Percentiles rank a stretch among this genome's conserved stretches.
Conservation (phyloP, 2,888 invertebrate genomes). For the Pammene aurita region DNA sequence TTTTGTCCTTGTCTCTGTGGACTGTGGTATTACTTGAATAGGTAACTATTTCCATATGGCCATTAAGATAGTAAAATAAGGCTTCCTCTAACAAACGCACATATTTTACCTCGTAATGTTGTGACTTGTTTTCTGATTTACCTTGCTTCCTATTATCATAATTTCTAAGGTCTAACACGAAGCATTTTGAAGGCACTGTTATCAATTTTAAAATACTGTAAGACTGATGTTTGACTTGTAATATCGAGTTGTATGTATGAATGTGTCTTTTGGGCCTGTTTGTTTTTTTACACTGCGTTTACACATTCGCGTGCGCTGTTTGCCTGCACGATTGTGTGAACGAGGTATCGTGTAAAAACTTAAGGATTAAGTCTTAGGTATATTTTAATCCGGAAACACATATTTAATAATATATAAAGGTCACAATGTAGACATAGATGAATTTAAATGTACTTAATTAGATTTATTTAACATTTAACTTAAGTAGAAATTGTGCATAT, state of each 20-base stretch:
- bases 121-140: slow-evolving; percentile 13
- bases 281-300: neutral
- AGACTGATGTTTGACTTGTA: slow-evolving; percentile 31
- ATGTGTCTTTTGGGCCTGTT: neutral
- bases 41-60: too few species aligned
- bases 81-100: slow-evolving; percentile 23
- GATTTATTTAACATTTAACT: slow-evolving; percentile 16
- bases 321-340: neutral
- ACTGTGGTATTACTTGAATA: too few species aligned
- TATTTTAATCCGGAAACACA: neutral
- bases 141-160: neutral
- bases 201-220: slow-evolving; percentile 19
- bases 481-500: slow-evolving; percentile 29
- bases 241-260: slow-evolving; percentile 5
- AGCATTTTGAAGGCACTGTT: neutral
- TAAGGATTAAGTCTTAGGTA: neutral
- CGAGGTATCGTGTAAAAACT: neutral
- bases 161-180: neutral
- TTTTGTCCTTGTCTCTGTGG: too few species aligned
- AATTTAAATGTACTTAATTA: slow-evolving; percentile 36
- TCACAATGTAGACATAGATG: slow-evolving; percentile 6
- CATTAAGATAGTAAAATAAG: too few species aligned
- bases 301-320: neutral
- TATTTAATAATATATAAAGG: neutral
- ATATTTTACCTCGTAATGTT: slow-evolving; percentile 23